A percentile compares a stretch with the other conserved stretches of the same genome.
Evolutionary conservation across 2,113 vertebrate genomes (phyloP).

Genomic region (Chaetodon auriga): DNA sequence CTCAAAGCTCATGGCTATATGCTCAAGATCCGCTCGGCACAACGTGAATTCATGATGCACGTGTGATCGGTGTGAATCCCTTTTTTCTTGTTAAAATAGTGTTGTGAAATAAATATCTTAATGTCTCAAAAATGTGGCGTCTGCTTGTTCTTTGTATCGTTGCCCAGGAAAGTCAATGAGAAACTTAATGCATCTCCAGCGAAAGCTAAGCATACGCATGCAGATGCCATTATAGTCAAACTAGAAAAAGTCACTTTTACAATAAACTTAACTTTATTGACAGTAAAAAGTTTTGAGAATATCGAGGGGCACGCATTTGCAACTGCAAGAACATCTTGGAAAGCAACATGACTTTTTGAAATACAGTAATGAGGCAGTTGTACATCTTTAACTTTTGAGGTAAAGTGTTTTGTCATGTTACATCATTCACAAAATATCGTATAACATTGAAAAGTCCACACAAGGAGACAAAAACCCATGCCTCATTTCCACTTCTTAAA

Average conservation of each 20-base stretch:
- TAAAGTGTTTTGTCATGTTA: conserved; percentile 87
- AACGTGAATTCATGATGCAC: too few relatives aligned
- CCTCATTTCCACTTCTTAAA: conserved; percentile 77
- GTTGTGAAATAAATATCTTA: background rate
- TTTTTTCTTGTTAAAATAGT: background rate
- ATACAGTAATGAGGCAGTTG: conserved; percentile 86
- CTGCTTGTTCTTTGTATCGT: background rate
- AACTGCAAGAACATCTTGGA: conserved; percentile 83
- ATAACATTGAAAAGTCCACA: conserved; percentile 81
- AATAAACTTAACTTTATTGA: conserved; percentile 88
- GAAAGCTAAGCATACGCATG: background rate
- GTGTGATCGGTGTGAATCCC: background rate
- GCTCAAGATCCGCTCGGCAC: background rate
- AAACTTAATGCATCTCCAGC: background rate
- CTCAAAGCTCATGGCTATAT: background rate
- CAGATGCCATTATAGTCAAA: conserved; percentile 24
- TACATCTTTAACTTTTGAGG: conserved; percentile 86
- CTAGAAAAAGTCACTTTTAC: conserved; percentile 68
- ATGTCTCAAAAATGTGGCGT: background rate
- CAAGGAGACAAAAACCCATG: conserved; percentile 82
- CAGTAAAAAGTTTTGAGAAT: conserved; percentile 87
- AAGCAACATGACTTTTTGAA: conserved; percentile 84
- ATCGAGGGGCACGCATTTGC: conserved; percentile 81
- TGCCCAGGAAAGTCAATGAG: background rate
- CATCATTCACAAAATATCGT: conserved; percentile 85